A percentile compares a stretch with the other conserved stretches of the same genome.
Conservation (phyloP, 2,888 invertebrate species). For the Limnephilus lunatus region DNA sequence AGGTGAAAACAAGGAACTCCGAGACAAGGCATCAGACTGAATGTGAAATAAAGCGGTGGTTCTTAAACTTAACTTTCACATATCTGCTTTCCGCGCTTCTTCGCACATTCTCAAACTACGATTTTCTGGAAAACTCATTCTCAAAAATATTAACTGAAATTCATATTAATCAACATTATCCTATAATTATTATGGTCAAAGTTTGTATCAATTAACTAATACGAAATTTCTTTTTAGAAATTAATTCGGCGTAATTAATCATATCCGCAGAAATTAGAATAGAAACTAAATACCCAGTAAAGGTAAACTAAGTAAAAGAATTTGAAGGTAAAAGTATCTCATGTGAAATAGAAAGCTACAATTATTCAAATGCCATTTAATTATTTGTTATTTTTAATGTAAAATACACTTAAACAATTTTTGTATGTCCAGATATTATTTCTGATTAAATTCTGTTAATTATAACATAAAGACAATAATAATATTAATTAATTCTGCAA, state of each 20-base stretch:
- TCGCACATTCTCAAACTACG: not conserved
- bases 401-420: too few species aligned
- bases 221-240: not conserved
- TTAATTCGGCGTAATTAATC: too few species aligned
- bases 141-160: not conserved
- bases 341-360: not conserved
- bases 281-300: too few species aligned
- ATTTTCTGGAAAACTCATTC: not conserved
- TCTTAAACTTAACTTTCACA: slow-evolving; percentile 7
- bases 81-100: not conserved
- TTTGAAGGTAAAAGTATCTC: too few species aligned
- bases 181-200: not conserved
- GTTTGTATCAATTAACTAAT: not conserved
- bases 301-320: too few species aligned
- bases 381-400: not conserved
- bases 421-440: too few species aligned
- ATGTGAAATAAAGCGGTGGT: slow-evolving; percentile 26
- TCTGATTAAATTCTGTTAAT: too few species aligned
- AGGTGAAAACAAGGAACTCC: slow-evolving; percentile 12
- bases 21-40: slow-evolving; percentile 27
- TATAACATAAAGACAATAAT: too few species aligned
- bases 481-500: too few species aligned
- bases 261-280: not conserved
- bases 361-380: not conserved
- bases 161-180: not conserved